A percentile compares a stretch with the other conserved stretches of the same genome.
Conservation (phyloP, 2,113 vertebrate species). For the Sardina pilchardus region DNA sequence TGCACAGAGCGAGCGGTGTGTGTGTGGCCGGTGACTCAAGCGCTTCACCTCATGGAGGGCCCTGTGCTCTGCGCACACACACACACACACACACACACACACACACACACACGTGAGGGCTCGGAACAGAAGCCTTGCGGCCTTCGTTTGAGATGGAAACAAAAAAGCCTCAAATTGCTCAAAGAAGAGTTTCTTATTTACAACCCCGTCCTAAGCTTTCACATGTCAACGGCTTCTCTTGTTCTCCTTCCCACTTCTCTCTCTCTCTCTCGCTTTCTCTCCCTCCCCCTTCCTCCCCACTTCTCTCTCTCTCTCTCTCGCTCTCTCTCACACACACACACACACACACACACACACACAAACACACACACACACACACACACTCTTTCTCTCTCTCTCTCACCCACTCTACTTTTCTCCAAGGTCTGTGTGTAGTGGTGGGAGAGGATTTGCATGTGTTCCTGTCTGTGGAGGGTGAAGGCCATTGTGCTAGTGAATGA, state of each 20-base stretch:
- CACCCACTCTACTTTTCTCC: slow-evolving; percentile 54
- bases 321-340: not conserved
- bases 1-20: not conserved
- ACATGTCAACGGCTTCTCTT: slow-evolving; percentile 2
- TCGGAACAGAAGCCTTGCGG: not conserved
- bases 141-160: slow-evolving; percentile 35
- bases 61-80: slow-evolving; percentile 5
- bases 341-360: too few relatives aligned
- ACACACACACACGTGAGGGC: too few relatives aligned
- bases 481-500: slow-evolving; percentile 49
- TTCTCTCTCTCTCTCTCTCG: not conserved
- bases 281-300: not conserved
- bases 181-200: slow-evolving; percentile 39
- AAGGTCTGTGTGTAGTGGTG: slow-evolving; percentile 65
- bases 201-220: slow-evolving; percentile 12
- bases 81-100: too few relatives aligned
- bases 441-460: slow-evolving; percentile 54
- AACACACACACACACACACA: too few relatives aligned
- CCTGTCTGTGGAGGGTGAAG: slow-evolving; percentile 24
- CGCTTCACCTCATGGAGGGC: slow-evolving; percentile 10
- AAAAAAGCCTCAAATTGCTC: slow-evolving; percentile 27
- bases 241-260: not conserved
- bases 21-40: not conserved
- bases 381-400: slow-evolving; percentile 44
- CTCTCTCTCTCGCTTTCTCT: slow-evolving; percentile 17